These are phyloP conservation scores for Xyrichtys novacula DNA, from an alignment of 2,797 vertebrate genomes.

Conservation along the genomic window DNA sequence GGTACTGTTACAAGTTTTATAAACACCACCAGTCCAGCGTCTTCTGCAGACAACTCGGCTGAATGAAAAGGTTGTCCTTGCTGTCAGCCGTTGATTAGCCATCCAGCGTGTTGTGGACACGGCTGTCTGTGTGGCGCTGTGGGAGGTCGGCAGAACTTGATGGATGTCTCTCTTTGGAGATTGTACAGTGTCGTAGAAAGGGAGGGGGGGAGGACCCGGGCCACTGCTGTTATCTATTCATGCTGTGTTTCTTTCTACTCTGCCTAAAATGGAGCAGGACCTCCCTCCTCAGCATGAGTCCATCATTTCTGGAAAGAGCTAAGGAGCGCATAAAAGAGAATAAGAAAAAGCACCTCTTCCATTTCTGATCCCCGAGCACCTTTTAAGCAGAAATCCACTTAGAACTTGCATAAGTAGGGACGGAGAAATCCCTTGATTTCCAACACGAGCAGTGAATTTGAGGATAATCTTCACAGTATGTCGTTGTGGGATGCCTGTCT, in stretches of 20 bases:
- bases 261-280: constrained; percentile 69
- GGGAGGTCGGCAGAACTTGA: constrained; percentile 67
- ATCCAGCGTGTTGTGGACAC: constrained; percentile 64
- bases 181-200: constrained; percentile 45
- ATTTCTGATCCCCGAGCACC: constrained; percentile 64
- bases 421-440: constrained; percentile 64
- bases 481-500: constrained; percentile 37
- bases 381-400: constrained; percentile 74
- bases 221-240: constrained; percentile 73
- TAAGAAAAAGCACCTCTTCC: constrained; percentile 58
- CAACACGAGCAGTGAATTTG: constrained; percentile 60
- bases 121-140: constrained; percentile 61
- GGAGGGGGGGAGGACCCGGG: constrained; percentile 46
- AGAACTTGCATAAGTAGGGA: constrained; percentile 54
- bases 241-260: constrained; percentile 60
- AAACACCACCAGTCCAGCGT: constrained; percentile 38
- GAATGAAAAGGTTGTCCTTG: constrained; percentile 64
- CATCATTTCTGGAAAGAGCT: constrained; percentile 49
- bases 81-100: constrained; percentile 70
- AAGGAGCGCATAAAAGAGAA: constrained; percentile 65
- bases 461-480: constrained; percentile 69
- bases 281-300: constrained; percentile 69
- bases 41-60: constrained; percentile 26
- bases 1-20: constrained; percentile 52
- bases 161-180: constrained; percentile 74